Evolutionary conservation across 2,888 invertebrate species (phyloP), one percentile per base, ranked within the genome.

Genomic region (Hirtodrosophila trivittata): DNA sequence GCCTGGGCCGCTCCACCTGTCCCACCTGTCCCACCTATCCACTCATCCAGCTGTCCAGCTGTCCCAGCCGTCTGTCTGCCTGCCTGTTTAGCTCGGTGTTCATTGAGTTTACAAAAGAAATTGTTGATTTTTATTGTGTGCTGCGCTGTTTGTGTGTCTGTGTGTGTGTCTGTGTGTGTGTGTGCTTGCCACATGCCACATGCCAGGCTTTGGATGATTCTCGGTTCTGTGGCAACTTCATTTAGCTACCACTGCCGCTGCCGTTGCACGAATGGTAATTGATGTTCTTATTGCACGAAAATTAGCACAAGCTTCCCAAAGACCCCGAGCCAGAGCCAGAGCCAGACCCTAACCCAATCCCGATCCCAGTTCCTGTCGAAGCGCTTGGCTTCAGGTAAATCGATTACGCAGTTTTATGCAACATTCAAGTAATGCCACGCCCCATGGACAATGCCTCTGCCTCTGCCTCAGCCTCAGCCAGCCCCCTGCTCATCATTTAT

Each of bases 371-470:
- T n/a, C n/a, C n/a, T n/a, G n/a, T n/a, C n/a, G n/a, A n/a, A 39
- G 37, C 18, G 49, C 38, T 25, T 39, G 38, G 58, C 47, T 13
- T 26, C 38, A 33, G 50, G 10, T 25, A 41, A 63, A 84, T 84
- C 77, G 84, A 78, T 78, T 67, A 70, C 52, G 67, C n/a, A n/a
- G n/a, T n/a, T 55, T 83, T 67, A 76, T 78, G 80, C 68, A 80
- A 63, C 63, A n/a, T 66, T 57, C 81, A 70, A 52, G 65, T 63
- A 64, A 50, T 49, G 45, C 65, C 65, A 55, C 51, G 42, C 57
- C 62, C 51, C 16, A 3, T 28, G 18, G 18, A 25, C 25, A 25
- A 3, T 25, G 25, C 25, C 25, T 25, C n/a, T n/a, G n/a, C n/a
- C n/a, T n/a, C n/a, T n/a, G n/a, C n/a, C n/a, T n/a, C n/a, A n/a